These are phyloP conservation scores for Rhopilema esculentum DNA, from an alignment of 30 jellyfish, hydroid and myxozoan species.

Conservation along the genomic window DNA sequence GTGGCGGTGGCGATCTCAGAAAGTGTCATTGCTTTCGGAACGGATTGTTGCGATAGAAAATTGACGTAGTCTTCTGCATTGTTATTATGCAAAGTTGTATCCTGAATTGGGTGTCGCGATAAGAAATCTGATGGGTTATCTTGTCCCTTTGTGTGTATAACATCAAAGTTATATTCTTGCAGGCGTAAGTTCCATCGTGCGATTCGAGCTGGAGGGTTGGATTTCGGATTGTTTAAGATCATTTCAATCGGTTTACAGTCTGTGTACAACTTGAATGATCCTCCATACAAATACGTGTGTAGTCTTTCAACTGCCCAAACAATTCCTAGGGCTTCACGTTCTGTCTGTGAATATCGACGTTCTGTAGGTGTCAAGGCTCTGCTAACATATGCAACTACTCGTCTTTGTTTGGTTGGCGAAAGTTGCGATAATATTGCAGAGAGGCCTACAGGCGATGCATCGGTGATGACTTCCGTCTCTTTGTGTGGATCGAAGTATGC, in stretches of 20 bases:
- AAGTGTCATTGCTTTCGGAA: slow-evolving; percentile 37
- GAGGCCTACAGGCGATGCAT: slow-evolving; percentile 58
- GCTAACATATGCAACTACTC: slow-evolving; percentile 63
- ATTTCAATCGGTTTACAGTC: slow-evolving; percentile 7
- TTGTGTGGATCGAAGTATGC: slow-evolving; percentile 36
- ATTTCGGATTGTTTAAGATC: slow-evolving; percentile 14
- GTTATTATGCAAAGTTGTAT: slow-evolving; percentile 17
- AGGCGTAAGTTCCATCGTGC: slow-evolving; percentile 38
- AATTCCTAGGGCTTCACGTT: slow-evolving; percentile 56
- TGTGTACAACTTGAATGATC: slow-evolving; percentile 5
- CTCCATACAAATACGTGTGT: slow-evolving; percentile 50
- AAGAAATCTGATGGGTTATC: slow-evolving; percentile 24
- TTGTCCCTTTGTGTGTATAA: slow-evolving; percentile 46
- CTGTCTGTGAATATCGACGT: slow-evolving; percentile 57
- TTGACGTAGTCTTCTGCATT: slow-evolving; percentile 38
- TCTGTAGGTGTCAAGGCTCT: slow-evolving; percentile 59
- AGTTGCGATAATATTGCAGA: slow-evolving; percentile 50
- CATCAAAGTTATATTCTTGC: slow-evolving; percentile 25
- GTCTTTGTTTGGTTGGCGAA: slow-evolving; percentile 42
- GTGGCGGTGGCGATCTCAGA: slow-evolving; percentile 29
- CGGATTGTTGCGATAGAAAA: slow-evolving; percentile 15
- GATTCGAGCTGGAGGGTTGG: slow-evolving; percentile 16
- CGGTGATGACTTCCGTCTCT: slow-evolving; percentile 54
- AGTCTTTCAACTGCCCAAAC: slow-evolving; percentile 55
- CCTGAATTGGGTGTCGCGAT: slow-evolving; percentile 35